Evolutionary conservation across 92 coral and sea anemone species (phyloP).

Genomic region (Chrysogorgia sp.): DNA sequence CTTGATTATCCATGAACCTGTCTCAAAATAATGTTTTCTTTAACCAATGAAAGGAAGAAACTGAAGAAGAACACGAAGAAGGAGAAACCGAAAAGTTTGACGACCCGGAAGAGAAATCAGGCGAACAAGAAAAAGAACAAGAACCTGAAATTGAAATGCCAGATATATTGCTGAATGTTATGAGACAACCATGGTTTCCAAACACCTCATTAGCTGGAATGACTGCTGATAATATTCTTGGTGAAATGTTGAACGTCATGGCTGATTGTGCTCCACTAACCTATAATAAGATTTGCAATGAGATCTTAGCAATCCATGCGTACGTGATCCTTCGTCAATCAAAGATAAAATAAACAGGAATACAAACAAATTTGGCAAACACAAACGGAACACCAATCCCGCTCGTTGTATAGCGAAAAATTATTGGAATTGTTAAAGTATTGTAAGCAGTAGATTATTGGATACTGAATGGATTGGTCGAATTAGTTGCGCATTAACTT

Average conservation of each 20-base stretch:
- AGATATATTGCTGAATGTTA: not conserved
- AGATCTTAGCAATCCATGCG: slow-evolving; percentile 2
- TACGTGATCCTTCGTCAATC: not conserved
- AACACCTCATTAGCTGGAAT: not conserved
- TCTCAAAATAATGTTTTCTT: no score
- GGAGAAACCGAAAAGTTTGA: not conserved
- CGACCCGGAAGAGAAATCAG: not conserved
- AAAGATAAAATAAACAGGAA: not conserved
- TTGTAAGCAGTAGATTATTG: no score
- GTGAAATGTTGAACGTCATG: slow-evolving; percentile 10
- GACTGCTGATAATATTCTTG: slow-evolving; percentile 5
- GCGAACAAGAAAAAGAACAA: not conserved
- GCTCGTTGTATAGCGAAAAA: no score
- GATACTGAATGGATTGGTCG: no score
- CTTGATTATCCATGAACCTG: no score
- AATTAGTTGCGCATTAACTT: no score
- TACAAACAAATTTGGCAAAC: not conserved
- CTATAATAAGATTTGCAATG: slow-evolving; percentile 21
- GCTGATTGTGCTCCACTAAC: slow-evolving; percentile 24
- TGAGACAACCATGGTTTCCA: slow-evolving; percentile 27
- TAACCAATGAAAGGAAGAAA: not conserved
- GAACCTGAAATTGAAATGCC: not conserved
- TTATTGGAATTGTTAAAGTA: no score
- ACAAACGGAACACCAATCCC: no score
- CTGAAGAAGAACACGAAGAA: not conserved